A percentile compares a stretch with the other conserved stretches of the same genome.
These are phyloP conservation scores for Drosophila multiciliata DNA, from an alignment of 2,888 invertebrate genomes.

Conservation along the genomic window DNA sequence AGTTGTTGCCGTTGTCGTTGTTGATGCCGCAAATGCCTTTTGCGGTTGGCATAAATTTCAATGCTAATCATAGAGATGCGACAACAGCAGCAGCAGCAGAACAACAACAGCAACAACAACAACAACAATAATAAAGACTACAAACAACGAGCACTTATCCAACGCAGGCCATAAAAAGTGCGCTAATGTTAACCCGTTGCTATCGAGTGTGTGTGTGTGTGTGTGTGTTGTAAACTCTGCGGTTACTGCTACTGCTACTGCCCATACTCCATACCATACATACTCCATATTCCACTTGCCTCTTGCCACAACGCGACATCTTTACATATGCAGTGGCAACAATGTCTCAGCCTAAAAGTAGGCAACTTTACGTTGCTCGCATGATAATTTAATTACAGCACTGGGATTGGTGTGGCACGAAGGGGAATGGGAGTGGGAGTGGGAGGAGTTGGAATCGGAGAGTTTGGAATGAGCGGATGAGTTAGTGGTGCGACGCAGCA, in stretches of 20 bases:
- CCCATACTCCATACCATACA: neutral
- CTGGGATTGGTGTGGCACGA: constrained; percentile 27
- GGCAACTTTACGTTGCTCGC: constrained; percentile 64
- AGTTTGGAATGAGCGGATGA: constrained; percentile 12
- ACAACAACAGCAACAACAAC: constrained; percentile 23
- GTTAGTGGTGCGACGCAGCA: constrained; percentile 44
- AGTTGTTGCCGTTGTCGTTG: constrained; percentile 36
- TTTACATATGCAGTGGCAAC: constrained; percentile 45
- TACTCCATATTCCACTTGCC: neutral
- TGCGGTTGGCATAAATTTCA: constrained; percentile 69
- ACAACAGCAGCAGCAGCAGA: constrained; percentile 37
- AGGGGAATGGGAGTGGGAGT: neutral
- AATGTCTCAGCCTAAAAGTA: constrained; percentile 62
- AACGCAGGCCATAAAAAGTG: constrained; percentile 70
- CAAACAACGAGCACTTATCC: constrained; percentile 62
- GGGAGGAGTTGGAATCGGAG: neutral
- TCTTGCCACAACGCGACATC: constrained; percentile 24
- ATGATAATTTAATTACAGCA: constrained; percentile 76
- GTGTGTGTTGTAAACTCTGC: constrained; percentile 9
- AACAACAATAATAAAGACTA: constrained; percentile 28
- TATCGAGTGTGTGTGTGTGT: constrained; percentile 22
- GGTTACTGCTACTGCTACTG: too few species aligned
- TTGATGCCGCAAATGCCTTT: constrained; percentile 56
- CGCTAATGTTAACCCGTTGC: constrained; percentile 77
- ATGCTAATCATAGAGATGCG: constrained; percentile 68